Percentiles rank a stretch among this genome's conserved stretches.
phyloP scores from a whole-genome alignment of 1,140 invertebrate species.

The Frieseomelitta varia region DNA sequence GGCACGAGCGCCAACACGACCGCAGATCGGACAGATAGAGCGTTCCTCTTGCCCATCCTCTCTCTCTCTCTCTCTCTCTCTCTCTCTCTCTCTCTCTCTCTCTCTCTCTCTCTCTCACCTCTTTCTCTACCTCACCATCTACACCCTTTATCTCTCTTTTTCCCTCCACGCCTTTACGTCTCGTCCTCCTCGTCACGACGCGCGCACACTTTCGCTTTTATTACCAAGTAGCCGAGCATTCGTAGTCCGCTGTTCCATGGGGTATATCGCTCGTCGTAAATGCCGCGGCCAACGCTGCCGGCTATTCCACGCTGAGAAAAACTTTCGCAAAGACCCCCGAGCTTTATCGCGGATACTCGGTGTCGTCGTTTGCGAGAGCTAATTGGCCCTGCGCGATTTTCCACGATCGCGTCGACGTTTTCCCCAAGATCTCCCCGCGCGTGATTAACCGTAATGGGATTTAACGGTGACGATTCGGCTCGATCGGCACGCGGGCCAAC shows the following conservation, averaged over 20 bases:
- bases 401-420: not conserved
- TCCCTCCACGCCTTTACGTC: conserved; percentile 29
- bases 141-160: conserved; percentile 28
- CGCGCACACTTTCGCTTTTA: conserved; percentile 49
- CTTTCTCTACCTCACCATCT: conserved; percentile 10
- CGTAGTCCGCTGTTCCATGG: conserved; percentile 21
- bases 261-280: conserved; percentile 38
- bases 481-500: conserved; percentile 34
- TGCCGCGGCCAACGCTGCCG: not conserved
- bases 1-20: conserved; percentile 54
- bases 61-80: conserved; percentile 11
- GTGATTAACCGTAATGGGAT: too few relatives aligned
- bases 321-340: not conserved
- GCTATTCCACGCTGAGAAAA: not conserved
- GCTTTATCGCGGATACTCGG: not conserved
- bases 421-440: not conserved
- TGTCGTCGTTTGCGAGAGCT: not conserved
- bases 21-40: conserved; percentile 61
- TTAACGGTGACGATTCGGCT: conserved; percentile 7
- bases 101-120: too few relatives aligned
- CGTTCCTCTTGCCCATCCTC: conserved; percentile 12
- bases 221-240: conserved; percentile 17
- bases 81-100: conserved; percentile 28
- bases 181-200: not conserved
- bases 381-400: not conserved